These are phyloP conservation scores for Pitangus sulphuratus DNA, from an alignment of 2,797 vertebrate genomes.

Conservation along the genomic window DNA sequence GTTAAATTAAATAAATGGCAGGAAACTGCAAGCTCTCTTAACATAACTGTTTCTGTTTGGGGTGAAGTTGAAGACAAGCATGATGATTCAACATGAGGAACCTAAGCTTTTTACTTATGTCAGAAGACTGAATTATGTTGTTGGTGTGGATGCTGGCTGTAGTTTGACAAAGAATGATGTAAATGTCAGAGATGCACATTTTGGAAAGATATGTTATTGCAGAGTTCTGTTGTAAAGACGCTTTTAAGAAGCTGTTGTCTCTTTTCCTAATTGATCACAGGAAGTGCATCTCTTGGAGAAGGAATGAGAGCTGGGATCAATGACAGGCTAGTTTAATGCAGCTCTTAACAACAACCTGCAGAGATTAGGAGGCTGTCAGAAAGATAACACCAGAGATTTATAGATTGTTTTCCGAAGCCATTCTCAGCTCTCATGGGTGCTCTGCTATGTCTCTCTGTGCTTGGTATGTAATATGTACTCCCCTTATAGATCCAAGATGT, in stretches of 20 bases:
- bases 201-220: background rate
- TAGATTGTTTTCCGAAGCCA: conserved; percentile 36
- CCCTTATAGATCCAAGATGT: background rate
- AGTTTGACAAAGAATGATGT: background rate
- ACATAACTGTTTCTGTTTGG: background rate
- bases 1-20: background rate
- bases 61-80: background rate
- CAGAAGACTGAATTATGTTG: background rate
- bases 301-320: conserved; percentile 17
- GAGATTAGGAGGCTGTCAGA: conserved; percentile 46
- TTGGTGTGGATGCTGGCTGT: background rate
- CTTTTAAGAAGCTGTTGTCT: conserved; percentile 44
- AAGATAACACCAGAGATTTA: conserved; percentile 33
- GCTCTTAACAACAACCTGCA: conserved; percentile 31
- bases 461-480: conserved; percentile 1
- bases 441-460: background rate
- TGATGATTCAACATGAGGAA: background rate
- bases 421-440: conserved; percentile 1
- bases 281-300: conserved; percentile 11
- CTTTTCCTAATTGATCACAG: conserved; percentile 44
- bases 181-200: background rate
- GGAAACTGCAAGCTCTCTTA: background rate
- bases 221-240: background rate
- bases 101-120: background rate
- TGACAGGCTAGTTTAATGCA: conserved; percentile 42